Evolutionary conservation across 2,888 invertebrate genomes (phyloP).

Genomic region (Aphrophora alni): DNA sequence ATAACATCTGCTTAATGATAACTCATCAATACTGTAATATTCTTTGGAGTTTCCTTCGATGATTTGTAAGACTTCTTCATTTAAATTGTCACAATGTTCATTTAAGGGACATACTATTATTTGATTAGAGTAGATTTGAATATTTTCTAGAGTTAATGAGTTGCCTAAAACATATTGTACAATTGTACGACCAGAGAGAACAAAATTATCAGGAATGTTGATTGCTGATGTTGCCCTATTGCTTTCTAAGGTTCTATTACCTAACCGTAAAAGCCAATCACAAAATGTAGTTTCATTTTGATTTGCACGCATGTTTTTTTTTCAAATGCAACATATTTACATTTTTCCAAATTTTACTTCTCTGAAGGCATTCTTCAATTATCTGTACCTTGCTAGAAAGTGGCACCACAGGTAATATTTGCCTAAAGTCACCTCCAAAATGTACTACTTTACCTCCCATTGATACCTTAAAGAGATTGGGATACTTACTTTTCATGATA

Average conservation of each 20-base stretch:
- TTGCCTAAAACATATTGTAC: not conserved
- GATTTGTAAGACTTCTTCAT: too few relatives aligned
- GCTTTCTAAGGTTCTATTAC: conserved; percentile 20
- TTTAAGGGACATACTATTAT: not conserved
- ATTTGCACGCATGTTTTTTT: conserved; percentile 38
- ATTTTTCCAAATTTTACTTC: conserved; percentile 13
- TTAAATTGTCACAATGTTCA: too few relatives aligned
- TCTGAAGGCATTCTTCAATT: too few relatives aligned
- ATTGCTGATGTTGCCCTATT: not conserved
- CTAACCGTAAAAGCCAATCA: conserved; percentile 33
- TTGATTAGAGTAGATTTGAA: not conserved
- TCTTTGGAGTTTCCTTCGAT: too few relatives aligned
- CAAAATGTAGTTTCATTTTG: conserved; percentile 30
- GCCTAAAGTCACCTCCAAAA: conserved; percentile 23
- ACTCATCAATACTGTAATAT: too few relatives aligned
- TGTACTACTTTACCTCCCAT: not conserved
- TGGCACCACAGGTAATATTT: not conserved
- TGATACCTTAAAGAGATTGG: not conserved
- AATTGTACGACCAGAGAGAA: not conserved
- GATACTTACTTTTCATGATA: not conserved
- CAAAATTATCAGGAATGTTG: conserved; percentile 21
- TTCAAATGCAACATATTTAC: not conserved
- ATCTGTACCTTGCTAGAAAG: too few relatives aligned
- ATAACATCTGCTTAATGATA: too few relatives aligned
- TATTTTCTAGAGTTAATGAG: not conserved